phyloP scores from a whole-genome alignment of 2,797 vertebrate species.

The Enteromius radiatus region DNA sequence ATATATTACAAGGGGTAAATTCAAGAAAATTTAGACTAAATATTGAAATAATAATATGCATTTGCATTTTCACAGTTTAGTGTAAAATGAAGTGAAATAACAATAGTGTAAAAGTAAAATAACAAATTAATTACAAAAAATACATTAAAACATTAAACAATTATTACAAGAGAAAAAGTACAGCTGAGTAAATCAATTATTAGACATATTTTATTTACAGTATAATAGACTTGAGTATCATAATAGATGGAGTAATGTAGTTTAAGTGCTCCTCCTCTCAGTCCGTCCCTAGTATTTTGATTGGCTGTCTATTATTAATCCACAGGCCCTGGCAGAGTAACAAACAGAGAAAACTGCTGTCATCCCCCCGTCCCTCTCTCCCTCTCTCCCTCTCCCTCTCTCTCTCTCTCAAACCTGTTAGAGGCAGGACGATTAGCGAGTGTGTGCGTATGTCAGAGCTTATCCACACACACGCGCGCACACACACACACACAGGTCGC shows the following conservation, averaged over 20 bases:
- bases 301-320: constrained; percentile 61
- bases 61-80: neutral
- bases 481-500: constrained; percentile 4
- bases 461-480: constrained; percentile 23
- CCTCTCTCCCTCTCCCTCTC: constrained; percentile 6
- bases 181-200: neutral
- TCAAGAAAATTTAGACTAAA: too few species aligned
- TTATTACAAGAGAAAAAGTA: neutral
- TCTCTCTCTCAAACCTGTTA: constrained; percentile 31
- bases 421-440: constrained; percentile 35
- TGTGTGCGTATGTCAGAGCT: constrained; percentile 28
- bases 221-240: neutral
- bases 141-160: neutral
- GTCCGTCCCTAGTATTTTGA: constrained; percentile 22
- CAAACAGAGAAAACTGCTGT: constrained; percentile 36
- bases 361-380: neutral
- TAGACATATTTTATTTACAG: neutral
- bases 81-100: neutral
- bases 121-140: neutral
- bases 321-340: constrained; percentile 30
- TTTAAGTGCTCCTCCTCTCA: constrained; percentile 36
- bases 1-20: too few species aligned
- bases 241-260: constrained; percentile 20
- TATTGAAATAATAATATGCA: neutral
- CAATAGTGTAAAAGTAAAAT: neutral